A percentile compares a stretch with the other conserved stretches of the same genome.
Evolutionary conservation across 1,140 invertebrate genomes (phyloP).

Genomic region (Drosophila ercepeae): DNA sequence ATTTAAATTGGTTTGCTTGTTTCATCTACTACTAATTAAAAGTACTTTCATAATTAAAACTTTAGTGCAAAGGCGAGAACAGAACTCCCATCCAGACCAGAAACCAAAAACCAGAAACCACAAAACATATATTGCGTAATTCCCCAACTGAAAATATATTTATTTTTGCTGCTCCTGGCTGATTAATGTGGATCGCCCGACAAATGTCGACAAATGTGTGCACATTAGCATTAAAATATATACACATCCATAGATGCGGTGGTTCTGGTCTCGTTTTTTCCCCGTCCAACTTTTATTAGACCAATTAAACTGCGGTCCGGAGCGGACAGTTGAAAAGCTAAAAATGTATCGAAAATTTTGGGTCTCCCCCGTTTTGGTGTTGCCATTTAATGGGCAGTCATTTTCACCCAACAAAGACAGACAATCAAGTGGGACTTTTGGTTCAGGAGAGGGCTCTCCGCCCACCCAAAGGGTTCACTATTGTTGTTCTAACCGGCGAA

Average conservation of each 20-base stretch:
- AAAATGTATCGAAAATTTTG: slow-evolving; percentile 26
- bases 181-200: slow-evolving; percentile 71
- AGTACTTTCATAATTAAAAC: slow-evolving; percentile 49
- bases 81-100: slow-evolving; percentile 3
- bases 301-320: slow-evolving; percentile 74
- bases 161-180: slow-evolving; percentile 48
- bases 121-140: slow-evolving; percentile 67
- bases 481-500: slow-evolving; percentile 45
- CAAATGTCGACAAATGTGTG: slow-evolving; percentile 78
- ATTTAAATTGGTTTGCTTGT: not conserved
- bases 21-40: slow-evolving; percentile 6
- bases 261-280: slow-evolving; percentile 18
- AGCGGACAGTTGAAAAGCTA: slow-evolving; percentile 19
- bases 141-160: slow-evolving; percentile 25
- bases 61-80: slow-evolving; percentile 8
- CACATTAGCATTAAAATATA: slow-evolving; percentile 76
- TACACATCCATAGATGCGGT: slow-evolving; percentile 1
- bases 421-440: slow-evolving; percentile 20
- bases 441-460: slow-evolving; percentile 2
- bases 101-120: slow-evolving; percentile 37
- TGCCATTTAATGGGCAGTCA: slow-evolving; percentile 76
- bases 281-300: slow-evolving; percentile 69
- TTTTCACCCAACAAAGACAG: slow-evolving; percentile 70
- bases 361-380: slow-evolving; percentile 21
- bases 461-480: slow-evolving; percentile 12